Evolutionary conservation across 2,113 vertebrate genomes (phyloP), one percentile per base, ranked within the genome.

Genomic region (Cebus imitator): DNA sequence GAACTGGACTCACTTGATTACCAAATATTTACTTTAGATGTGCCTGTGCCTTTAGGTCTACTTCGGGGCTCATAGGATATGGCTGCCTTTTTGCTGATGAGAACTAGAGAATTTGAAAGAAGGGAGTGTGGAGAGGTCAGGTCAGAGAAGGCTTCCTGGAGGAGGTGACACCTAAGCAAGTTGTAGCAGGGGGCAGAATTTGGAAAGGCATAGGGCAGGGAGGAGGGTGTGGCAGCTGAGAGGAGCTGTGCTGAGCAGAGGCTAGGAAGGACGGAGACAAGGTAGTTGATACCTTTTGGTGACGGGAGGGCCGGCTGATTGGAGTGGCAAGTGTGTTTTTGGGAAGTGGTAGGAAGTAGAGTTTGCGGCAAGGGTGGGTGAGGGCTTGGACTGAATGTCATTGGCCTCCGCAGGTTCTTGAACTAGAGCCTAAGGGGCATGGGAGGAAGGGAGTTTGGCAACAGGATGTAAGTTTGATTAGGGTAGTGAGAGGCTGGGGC

Each of bases 401-500:
- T 43, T 86, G 91, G 50, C 78, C 72, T 90, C 11, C 21, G 78
- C 78, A 75, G 82, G 66, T 73, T 96, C 58, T 96, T 84, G 27
- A 94, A 55, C 48, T 37, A 55, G 90, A 83, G 43, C 83, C 73
- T 30, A 4, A 18, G 25, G 80, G 75, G 76, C 57, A 64, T 7
- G 35, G 84, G 80, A 96, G 96, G 92, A 96, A 88, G 90, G 4
- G 70, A 80, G 35, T 66, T 45, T 75, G 79, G 57, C 72, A 81
- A 88, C 87, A 95, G 92, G 91, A 96, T 92, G 73, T 86, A 80
- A 68, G 70, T 93, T 79, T 91, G 92, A 90, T 96, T 92, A n/a
- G 16, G 86, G n/a, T 3, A 58, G 48, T 61, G 68, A 73, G 81
- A 83, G 55, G 80, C 58, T 76, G 2, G 90, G 61, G 14, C 45